These are phyloP conservation scores for Harpegnathos saltator DNA, from an alignment of 1,140 invertebrate species.

Conservation along the genomic window DNA sequence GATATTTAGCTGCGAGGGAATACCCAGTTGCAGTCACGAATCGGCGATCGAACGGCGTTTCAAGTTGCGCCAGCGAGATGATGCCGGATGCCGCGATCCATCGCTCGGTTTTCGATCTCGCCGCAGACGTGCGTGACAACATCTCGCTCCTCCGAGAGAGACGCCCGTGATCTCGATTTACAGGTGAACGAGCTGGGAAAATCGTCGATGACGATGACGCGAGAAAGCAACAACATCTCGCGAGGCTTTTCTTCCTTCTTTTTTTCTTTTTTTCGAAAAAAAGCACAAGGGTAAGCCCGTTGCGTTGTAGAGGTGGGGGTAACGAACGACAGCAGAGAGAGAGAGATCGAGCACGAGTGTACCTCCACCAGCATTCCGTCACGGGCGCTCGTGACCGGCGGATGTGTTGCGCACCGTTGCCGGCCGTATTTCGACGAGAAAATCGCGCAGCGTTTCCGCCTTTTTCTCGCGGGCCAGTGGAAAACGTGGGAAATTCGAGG, in stretches of 20 bases:
- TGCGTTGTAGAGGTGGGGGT: constrained; percentile 69
- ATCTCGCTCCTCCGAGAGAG: not conserved
- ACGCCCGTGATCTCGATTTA: constrained; percentile 38
- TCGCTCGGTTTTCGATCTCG: constrained; percentile 20
- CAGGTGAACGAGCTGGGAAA: constrained; percentile 26
- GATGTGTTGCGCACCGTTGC: constrained; percentile 72
- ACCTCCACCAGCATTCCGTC: constrained; percentile 74
- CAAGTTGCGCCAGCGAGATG: not conserved
- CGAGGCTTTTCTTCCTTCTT: no score
- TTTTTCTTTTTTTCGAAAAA: constrained; percentile 65
- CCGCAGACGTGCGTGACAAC: constrained; percentile 37
- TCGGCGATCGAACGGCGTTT: not conserved
- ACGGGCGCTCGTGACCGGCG: constrained; percentile 76
- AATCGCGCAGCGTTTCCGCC: constrained; percentile 46
- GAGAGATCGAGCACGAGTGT: constrained; percentile 71
- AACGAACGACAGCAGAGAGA: constrained; percentile 69
- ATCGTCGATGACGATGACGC: constrained; percentile 44
- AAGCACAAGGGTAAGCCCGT: constrained; percentile 48
- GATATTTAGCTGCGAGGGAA: no score
- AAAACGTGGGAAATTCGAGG: constrained; percentile 20
- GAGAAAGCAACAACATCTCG: constrained; percentile 17
- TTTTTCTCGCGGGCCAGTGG: not conserved
- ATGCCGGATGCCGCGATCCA: constrained; percentile 15
- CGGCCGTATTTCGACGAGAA: constrained; percentile 43
- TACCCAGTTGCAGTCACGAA: not conserved